Evolutionary conservation across 2,888 invertebrate genomes (phyloP).

Genomic region (Fragum fragum): DNA sequence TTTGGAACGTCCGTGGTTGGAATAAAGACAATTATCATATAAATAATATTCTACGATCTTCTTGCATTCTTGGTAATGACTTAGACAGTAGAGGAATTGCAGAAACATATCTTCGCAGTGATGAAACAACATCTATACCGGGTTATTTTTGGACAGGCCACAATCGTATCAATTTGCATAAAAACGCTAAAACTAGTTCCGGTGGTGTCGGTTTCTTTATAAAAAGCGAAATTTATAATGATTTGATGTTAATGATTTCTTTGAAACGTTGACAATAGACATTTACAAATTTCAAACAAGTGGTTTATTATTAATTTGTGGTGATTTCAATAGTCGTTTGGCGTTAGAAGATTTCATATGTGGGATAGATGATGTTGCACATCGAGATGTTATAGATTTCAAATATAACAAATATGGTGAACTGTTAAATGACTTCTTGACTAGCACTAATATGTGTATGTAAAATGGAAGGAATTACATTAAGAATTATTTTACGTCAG

Average conservation of each 20-base stretch:
- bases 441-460: conserved; percentile 48
- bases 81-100: conserved; percentile 46
- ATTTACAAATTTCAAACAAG: conserved; percentile 8
- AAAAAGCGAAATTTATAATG: no score
- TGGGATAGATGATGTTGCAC: conserved; percentile 40
- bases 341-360: conserved; percentile 49
- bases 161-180: no score
- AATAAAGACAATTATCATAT: neutral
- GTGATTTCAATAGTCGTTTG: conserved; percentile 51
- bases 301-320: no score
- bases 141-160: no score
- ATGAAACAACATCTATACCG: no score
- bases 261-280: no score
- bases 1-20: conserved; percentile 5
- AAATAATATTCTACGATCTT: neutral
- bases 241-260: no score
- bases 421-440: conserved; percentile 40
- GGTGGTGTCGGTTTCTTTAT: no score
- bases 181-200: no score
- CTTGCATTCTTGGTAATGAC: neutral
- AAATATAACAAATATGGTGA: conserved; percentile 42
- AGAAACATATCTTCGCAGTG: conserved; percentile 47
- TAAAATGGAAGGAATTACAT: conserved; percentile 41
- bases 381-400: conserved; percentile 51
- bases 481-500: conserved; percentile 40